Evolutionary conservation across 2,888 invertebrate species (phyloP).

Genomic region (Napeogenes inachia): DNA sequence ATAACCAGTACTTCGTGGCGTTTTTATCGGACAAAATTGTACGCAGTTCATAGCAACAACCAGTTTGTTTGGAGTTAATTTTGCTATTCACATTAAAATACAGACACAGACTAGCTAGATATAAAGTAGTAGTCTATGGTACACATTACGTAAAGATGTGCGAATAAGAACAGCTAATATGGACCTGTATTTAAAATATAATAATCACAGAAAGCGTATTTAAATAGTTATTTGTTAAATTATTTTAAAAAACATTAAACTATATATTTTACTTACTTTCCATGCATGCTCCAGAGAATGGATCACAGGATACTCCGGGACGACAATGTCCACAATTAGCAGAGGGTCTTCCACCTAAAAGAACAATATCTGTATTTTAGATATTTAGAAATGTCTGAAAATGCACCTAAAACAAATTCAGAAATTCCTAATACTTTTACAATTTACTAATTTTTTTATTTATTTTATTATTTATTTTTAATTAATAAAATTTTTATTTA

Average conservation of each 20-base stretch:
- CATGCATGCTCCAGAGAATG: conserved; percentile 87
- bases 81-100: conserved; percentile 65
- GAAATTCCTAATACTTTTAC: too few species aligned
- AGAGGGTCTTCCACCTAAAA: conserved; percentile 41
- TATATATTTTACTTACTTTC: conserved; percentile 81
- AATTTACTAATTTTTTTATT: too few species aligned
- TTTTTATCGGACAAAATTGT: conserved; percentile 76
- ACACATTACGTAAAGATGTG: conserved; percentile 27
- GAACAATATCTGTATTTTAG: conserved; percentile 8
- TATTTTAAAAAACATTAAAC: conserved; percentile 11
- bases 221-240: conserved; percentile 16
- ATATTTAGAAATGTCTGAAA: too few species aligned
- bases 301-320: conserved; percentile 86
- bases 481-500: not conserved
- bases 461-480: not conserved
- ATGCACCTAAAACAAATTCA: too few species aligned
- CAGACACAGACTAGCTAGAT: conserved; percentile 57
- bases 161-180: conserved; percentile 27
- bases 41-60: conserved; percentile 67
- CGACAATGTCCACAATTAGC: conserved; percentile 86
- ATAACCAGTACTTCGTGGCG: conserved; percentile 74
- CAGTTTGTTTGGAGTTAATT: conserved; percentile 76
- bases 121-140: conserved; percentile 47
- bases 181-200: conserved; percentile 16
- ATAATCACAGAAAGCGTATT: conserved; percentile 19